Evolutionary conservation across 2,888 invertebrate genomes (phyloP).

Genomic region (Ctenicera cuprea): DNA sequence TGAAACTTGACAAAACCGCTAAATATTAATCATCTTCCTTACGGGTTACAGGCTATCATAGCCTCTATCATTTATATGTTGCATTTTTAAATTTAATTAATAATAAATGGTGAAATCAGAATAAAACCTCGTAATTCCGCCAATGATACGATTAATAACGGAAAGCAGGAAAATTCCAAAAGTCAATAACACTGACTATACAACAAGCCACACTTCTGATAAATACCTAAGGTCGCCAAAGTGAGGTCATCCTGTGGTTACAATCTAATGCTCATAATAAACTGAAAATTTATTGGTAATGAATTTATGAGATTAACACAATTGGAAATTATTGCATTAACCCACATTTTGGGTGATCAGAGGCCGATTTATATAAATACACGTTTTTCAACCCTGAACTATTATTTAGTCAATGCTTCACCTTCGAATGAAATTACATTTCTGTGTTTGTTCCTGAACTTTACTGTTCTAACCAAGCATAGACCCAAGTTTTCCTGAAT

Average conservation of each 20-base stretch:
- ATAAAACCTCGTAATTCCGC: no score
- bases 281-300: background rate
- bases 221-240: background rate
- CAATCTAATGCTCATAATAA: background rate
- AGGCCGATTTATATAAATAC: background rate
- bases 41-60: no score
- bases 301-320: background rate
- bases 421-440: background rate
- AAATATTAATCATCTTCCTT: no score
- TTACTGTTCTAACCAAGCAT: background rate
- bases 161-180: background rate
- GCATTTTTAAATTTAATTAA: no score
- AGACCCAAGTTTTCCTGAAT: no score
- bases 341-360: background rate
- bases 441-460: background rate
- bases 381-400: slow-evolving; percentile 7
- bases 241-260: background rate
- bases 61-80: no score
- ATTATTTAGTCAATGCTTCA: background rate
- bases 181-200: background rate
- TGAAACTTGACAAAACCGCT: no score
- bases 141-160: no score
- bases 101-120: no score
- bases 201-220: background rate
- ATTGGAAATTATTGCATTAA: background rate